These are phyloP conservation scores for Amblyraja radiata DNA, from an alignment of 2,797 vertebrate species.

Conservation along the genomic window DNA sequence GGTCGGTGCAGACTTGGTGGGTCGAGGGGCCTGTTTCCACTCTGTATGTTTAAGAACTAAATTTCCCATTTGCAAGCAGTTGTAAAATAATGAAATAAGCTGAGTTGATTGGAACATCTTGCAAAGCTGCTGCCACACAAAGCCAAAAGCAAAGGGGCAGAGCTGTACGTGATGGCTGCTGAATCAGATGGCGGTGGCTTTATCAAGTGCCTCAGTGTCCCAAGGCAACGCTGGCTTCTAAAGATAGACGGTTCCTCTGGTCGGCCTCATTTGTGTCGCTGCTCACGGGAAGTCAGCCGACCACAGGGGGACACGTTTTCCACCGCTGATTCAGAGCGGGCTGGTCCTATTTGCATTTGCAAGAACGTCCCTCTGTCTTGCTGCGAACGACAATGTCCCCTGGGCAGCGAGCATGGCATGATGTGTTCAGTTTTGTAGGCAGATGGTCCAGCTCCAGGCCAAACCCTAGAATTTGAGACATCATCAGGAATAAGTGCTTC, in stretches of 20 bases:
- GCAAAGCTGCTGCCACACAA: background rate
- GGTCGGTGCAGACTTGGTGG: too few relatives aligned
- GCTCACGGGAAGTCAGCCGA: background rate
- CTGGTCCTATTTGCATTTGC: background rate
- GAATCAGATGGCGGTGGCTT: background rate
- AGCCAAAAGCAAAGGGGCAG: background rate
- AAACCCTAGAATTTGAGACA: slow-evolving; percentile 3
- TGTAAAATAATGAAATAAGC: background rate
- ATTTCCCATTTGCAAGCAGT: too few relatives aligned
- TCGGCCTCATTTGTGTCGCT: background rate
- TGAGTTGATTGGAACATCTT: background rate
- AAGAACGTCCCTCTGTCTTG: background rate
- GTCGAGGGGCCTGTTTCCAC: too few relatives aligned
- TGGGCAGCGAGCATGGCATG: background rate
- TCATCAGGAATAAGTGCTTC: slow-evolving; percentile 27
- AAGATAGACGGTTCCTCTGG: background rate
- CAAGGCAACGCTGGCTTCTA: background rate
- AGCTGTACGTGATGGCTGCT: background rate
- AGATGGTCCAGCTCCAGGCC: slow-evolving; percentile 10
- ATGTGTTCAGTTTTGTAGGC: slow-evolving; percentile 11
- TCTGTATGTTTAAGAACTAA: too few relatives aligned
- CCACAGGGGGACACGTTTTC: background rate
- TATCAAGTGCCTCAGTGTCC: background rate
- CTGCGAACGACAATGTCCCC: background rate
- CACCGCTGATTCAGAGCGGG: background rate